Percentiles rank a stretch among this genome's conserved stretches.
Conservation (phyloP, 2,888 invertebrate genomes). For the Sminthurides aquaticus region DNA sequence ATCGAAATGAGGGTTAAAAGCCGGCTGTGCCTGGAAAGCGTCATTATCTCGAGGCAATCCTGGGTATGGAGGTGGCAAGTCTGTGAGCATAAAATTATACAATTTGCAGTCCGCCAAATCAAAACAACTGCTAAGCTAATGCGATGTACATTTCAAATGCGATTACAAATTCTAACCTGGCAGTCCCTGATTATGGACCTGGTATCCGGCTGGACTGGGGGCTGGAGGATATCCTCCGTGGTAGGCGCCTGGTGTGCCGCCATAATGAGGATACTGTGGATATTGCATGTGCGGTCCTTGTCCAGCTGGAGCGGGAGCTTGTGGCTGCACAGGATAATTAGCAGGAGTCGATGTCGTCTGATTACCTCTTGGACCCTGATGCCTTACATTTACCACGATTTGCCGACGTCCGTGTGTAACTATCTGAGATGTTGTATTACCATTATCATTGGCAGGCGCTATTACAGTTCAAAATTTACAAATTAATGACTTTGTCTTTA, state of each 20-base stretch:
- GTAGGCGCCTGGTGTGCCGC: not conserved
- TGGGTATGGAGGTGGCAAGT: not conserved
- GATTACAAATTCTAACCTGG: too few relatives aligned
- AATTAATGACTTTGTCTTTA: too few relatives aligned
- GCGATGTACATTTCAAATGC: too few relatives aligned
- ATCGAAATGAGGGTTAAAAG: not conserved
- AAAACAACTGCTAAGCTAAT: too few relatives aligned
- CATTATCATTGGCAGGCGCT: not conserved
- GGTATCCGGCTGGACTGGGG: too few relatives aligned
- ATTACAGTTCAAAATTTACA: too few relatives aligned
- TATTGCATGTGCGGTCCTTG: not conserved
- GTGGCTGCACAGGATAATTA: not conserved
- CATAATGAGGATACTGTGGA: too few relatives aligned
- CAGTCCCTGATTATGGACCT: too few relatives aligned
- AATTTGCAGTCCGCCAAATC: not conserved
- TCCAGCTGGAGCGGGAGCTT: not conserved
- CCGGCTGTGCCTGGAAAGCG: not conserved
- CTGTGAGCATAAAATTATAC: not conserved
- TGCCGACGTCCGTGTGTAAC: not conserved
- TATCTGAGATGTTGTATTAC: not conserved
- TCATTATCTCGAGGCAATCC: slow-evolving; percentile 2
- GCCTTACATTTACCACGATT: not conserved
- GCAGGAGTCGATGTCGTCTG: not conserved
- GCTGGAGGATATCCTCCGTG: not conserved
- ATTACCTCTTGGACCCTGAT: not conserved